Evolutionary conservation across 2,888 invertebrate species (phyloP), one percentile per base, ranked within the genome.

Genomic region (Campoletis raptor): DNA sequence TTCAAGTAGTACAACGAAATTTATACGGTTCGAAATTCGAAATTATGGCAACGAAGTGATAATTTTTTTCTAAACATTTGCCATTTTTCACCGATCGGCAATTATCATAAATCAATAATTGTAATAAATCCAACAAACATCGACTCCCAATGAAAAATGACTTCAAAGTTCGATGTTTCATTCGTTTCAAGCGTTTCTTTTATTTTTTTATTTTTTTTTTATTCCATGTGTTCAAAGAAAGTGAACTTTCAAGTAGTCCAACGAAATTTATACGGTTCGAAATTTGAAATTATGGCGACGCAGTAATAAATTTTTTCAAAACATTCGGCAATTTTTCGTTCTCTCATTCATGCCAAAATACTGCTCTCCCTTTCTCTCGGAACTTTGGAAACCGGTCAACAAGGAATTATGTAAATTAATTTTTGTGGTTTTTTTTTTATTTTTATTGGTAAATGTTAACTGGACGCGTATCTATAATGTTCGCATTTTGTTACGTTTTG

Each of bases 401-500:
- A n/a, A 36, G 15, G 12, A 57, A 40, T 9, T 10, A 48, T 72
- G 52, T 61, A 30, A 12, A 61, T 74, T 30, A 42, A 42, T 42
- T 61, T 24, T 42, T 21, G 57, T 21, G 54, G 40, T 61, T 40
- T 30, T 45, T 8, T 21, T 57, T n/a, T 40, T 30, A 24, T 8
- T 21, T 57, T n/a, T 30, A 15, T 37, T 18, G n/a, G 24, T 6
- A 7, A 45, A 8, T 18, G 24, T 24, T 30, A 30, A 18, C 9
- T 30, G 45, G 15, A 15, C n/a, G 24, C 45, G 24, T 54, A 73
- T 73, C 73, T 8, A 24, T 73, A 57, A 73, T 37, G 24, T 73
- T 42, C 48, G 42, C 52, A 61, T 69, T 82, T 67, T 40, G 37
- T 76, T 70, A 82, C 76, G 45, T 48, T 57, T 69, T 61, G 37